These are phyloP conservation scores for Microplitis mediator DNA, from an alignment of 1,140 invertebrate species.

Conservation along the genomic window DNA sequence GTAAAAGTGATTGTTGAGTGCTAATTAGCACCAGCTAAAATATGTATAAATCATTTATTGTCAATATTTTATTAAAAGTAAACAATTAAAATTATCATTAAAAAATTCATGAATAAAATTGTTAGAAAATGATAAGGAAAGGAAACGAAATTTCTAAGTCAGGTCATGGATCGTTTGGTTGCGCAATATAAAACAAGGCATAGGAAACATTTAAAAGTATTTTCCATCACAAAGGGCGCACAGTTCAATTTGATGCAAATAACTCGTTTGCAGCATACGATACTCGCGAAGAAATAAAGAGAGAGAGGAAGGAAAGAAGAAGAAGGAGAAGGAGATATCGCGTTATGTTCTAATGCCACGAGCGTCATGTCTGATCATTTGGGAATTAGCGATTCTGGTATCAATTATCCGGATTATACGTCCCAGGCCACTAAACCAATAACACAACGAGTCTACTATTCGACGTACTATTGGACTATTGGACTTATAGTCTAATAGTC, in stretches of 20 bases:
- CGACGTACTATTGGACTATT: background rate
- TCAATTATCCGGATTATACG: conserved; percentile 31
- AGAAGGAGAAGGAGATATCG: background rate
- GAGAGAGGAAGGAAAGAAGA: background rate
- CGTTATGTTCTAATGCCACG: conserved; percentile 22
- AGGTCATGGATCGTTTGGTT: background rate
- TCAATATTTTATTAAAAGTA: background rate
- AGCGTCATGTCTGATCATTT: conserved; percentile 29
- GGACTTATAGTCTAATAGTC: background rate
- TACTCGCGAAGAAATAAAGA: background rate
- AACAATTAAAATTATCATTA: too few species aligned
- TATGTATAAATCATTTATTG: too few species aligned
- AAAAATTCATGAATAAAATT: too few species aligned
- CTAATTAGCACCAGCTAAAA: too few species aligned
- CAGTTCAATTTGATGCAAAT: conserved; percentile 62
- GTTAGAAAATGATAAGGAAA: too few species aligned
- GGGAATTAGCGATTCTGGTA: conserved; percentile 30
- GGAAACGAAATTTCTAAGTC: too few species aligned
- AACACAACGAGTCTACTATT: background rate
- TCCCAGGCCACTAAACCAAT: background rate
- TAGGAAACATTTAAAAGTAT: background rate
- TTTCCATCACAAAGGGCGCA: conserved; percentile 33
- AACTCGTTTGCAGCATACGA: conserved; percentile 50
- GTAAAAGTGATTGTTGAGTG: too few species aligned
- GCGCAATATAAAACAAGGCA: background rate